Conservation (phyloP, 2,888 invertebrate genomes). For the Toxonevra muliebris region DNA sequence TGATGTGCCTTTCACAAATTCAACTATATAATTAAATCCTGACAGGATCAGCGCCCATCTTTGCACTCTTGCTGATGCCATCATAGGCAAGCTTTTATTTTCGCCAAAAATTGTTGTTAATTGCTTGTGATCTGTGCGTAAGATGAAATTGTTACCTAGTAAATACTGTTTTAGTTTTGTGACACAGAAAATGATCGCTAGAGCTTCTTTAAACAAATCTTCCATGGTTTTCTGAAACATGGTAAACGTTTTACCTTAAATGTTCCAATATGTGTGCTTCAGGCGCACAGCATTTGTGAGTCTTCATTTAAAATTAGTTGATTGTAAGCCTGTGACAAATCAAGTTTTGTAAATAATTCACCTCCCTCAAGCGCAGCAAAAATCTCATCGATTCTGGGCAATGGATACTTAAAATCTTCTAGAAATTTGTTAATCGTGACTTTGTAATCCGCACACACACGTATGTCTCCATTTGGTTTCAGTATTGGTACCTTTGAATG, state of each 20-base stretch:
- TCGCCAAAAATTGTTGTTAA: constrained; percentile 34
- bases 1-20: constrained; percentile 31
- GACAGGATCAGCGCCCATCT: constrained; percentile 35
- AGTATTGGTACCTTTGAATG: constrained; percentile 26
- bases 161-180: constrained; percentile 34
- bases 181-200: constrained; percentile 32
- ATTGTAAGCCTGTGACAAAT: constrained; percentile 33
- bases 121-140: constrained; percentile 33
- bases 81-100: neutral
- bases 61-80: constrained; percentile 12
- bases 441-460: constrained; percentile 31
- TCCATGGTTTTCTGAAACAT: too few species aligned
- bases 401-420: constrained; percentile 24
- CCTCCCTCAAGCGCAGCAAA: constrained; percentile 31
- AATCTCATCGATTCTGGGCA: constrained; percentile 27
- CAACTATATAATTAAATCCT: constrained; percentile 36
- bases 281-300: neutral
- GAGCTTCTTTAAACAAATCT: too few species aligned
- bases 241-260: constrained; percentile 4
- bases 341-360: constrained; percentile 28
- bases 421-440: constrained; percentile 27
- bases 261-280: neutral
- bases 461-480: constrained; percentile 27
- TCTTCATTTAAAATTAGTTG: constrained; percentile 12
- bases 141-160: constrained; percentile 33